These are phyloP conservation scores for Polydrusus cervinus DNA, from an alignment of 2,888 invertebrate species.

Conservation along the genomic window DNA sequence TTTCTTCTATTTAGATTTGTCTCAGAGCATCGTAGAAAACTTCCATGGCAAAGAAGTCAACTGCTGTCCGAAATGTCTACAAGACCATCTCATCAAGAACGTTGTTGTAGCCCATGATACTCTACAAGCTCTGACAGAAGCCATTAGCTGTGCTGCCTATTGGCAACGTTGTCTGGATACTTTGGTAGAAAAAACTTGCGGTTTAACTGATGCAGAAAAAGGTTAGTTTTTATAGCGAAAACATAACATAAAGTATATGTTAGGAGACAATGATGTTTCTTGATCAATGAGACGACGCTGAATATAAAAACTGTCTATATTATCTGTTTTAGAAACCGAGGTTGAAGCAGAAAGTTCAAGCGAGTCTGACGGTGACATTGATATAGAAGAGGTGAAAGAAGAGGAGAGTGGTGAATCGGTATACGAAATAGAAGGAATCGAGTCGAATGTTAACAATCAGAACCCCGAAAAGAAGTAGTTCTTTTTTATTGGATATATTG, in stretches of 20 bases:
- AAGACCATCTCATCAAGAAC: slow-evolving; percentile 66
- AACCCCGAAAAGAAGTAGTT: not conserved
- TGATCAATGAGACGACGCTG: too few relatives aligned
- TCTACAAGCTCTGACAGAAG: slow-evolving; percentile 65
- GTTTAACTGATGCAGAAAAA: slow-evolving; percentile 56
- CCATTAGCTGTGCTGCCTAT: slow-evolving; percentile 66
- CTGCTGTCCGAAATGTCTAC: slow-evolving; percentile 67
- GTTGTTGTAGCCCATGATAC: slow-evolving; percentile 66
- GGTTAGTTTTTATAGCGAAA: slow-evolving; percentile 18
- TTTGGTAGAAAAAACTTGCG: slow-evolving; percentile 63
- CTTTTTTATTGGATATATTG: not conserved
- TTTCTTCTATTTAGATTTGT: slow-evolving; percentile 58
- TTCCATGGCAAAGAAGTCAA: slow-evolving; percentile 65
- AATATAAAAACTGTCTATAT: too few relatives aligned
- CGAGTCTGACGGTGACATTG: slow-evolving; percentile 49
- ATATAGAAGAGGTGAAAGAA: slow-evolving; percentile 40
- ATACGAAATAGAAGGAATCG: slow-evolving; percentile 60
- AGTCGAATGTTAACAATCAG: not conserved
- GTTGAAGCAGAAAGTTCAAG: slow-evolving; percentile 1
- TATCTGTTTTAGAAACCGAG: not conserved
- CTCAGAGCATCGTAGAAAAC: slow-evolving; percentile 64
- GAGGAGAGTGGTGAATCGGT: slow-evolving; percentile 58
- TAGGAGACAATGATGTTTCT: too few relatives aligned
- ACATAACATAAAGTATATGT: too few relatives aligned
- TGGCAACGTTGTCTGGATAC: slow-evolving; percentile 67